These are phyloP conservation scores for Allochrocebus solatus DNA, from an alignment of 2,797 vertebrate genomes.

Conservation along the genomic window DNA sequence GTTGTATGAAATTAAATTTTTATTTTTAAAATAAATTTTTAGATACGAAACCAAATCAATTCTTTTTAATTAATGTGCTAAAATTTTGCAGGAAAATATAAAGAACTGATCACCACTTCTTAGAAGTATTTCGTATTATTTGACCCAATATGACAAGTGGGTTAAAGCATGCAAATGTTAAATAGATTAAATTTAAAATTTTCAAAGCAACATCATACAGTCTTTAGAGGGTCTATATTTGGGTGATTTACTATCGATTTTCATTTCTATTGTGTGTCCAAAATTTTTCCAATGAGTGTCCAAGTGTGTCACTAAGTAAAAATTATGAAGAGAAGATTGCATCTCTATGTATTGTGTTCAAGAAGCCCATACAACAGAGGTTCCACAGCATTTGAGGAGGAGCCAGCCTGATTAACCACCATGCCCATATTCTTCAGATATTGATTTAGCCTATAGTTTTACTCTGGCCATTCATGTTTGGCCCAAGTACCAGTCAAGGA, in stretches of 20 bases:
- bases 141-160: not conserved
- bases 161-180: not conserved
- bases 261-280: not conserved
- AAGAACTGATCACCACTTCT: not conserved
- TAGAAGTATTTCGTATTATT: not conserved
- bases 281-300: conserved; percentile 6
- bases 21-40: not conserved
- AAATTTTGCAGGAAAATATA: not conserved
- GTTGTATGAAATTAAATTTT: not conserved
- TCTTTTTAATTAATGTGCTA: not conserved
- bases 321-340: not conserved
- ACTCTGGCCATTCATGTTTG: not conserved
- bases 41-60: not conserved
- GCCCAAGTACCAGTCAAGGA: not conserved
- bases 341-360: not conserved
- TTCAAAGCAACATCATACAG: not conserved
- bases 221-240: not conserved
- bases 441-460: not conserved
- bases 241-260: not conserved
- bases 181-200: conserved; percentile 1
- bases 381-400: not conserved
- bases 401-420: not conserved
- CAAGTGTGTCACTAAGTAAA: not conserved
- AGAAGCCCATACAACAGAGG: not conserved
- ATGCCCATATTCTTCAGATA: not conserved